These are phyloP conservation scores for Hypsopygia costalis DNA, from an alignment of 2,888 invertebrate genomes.

Conservation along the genomic window DNA sequence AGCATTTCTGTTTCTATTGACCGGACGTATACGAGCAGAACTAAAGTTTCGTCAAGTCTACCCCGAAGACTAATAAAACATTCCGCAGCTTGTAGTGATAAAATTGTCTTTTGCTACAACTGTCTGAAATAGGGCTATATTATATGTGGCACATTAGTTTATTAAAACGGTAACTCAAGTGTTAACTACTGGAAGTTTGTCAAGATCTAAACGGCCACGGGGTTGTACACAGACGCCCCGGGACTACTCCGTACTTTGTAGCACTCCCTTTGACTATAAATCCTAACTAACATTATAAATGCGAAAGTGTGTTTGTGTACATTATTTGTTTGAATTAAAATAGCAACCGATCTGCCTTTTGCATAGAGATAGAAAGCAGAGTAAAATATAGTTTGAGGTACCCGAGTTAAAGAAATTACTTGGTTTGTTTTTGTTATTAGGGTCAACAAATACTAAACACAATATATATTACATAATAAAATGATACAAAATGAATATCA, in stretches of 20 bases:
- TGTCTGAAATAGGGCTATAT: not conserved
- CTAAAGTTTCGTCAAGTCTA: conserved; percentile 5
- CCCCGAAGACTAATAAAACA: conserved; percentile 15
- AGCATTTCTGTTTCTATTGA: conserved; percentile 11
- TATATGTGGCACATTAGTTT: not conserved
- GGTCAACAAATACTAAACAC: too few species aligned
- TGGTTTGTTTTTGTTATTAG: too few species aligned
- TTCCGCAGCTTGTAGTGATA: conserved; percentile 7
- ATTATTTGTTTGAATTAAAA: too few species aligned
- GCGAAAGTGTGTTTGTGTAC: too few species aligned
- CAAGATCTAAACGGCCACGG: not conserved
- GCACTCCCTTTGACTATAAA: too few species aligned
- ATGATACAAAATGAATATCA: too few species aligned
- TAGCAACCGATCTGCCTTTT: too few species aligned
- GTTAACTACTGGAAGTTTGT: not conserved
- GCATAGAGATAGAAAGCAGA: too few species aligned
- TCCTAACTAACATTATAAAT: too few species aligned
- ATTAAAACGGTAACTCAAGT: not conserved
- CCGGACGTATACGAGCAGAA: conserved; percentile 5
- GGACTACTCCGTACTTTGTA: not conserved
- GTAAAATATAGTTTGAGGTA: too few species aligned
- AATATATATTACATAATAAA: too few species aligned
- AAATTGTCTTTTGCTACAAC: conserved; percentile 8
- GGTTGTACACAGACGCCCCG: not conserved
- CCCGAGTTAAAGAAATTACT: too few species aligned